phyloP scores from a whole-genome alignment of 2,113 vertebrate species.

The Mormyrus iriodes region DNA sequence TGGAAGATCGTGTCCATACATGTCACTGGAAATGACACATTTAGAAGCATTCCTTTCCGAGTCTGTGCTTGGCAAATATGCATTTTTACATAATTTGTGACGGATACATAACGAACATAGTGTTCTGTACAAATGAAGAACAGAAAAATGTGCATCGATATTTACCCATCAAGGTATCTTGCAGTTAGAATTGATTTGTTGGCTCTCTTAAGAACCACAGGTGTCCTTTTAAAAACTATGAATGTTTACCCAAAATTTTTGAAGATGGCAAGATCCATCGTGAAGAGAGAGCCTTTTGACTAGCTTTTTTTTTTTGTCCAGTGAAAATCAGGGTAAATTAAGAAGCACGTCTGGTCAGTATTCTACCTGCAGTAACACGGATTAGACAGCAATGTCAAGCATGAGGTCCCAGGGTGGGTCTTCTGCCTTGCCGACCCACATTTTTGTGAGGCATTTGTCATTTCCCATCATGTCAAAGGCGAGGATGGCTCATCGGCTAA shows the following conservation, averaged over 20 bases:
- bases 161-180: background rate
- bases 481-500: conserved; percentile 49
- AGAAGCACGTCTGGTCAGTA: conserved; percentile 64
- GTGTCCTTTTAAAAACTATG: background rate
- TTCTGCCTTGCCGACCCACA: conserved; percentile 64
- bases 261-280: background rate
- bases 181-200: background rate
- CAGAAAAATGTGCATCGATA: background rate
- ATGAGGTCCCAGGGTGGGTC: conserved; percentile 47
- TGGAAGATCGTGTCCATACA: background rate
- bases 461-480: conserved; percentile 53
- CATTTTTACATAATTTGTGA: background rate
- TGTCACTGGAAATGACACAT: conserved; percentile 3
- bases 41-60: background rate
- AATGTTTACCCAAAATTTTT: background rate
- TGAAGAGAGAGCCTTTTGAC: conserved; percentile 26
- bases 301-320: conserved; percentile 66
- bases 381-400: conserved; percentile 69
- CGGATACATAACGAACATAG: background rate
- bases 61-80: background rate
- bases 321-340: conserved; percentile 81
- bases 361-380: conserved; percentile 58
- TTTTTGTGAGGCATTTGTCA: conserved; percentile 61
- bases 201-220: background rate
- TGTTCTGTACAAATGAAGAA: background rate